These are phyloP conservation scores for Elephantulus edwardii DNA, from an alignment of 2,113 vertebrate genomes.

Conservation along the genomic window DNA sequence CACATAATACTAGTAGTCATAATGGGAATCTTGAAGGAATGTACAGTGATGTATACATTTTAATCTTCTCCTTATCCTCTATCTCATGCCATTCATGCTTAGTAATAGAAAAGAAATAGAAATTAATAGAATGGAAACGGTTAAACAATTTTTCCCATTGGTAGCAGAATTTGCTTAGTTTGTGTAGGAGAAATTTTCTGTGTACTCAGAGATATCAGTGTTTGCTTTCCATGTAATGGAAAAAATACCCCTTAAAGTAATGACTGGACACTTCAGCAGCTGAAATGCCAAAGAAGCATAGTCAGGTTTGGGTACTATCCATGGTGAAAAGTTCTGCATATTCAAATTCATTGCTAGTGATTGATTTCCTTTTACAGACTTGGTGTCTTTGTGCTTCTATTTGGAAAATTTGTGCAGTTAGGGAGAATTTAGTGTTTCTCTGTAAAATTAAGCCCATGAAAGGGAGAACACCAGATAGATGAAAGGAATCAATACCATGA, in stretches of 20 bases:
- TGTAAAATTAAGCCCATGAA: conserved; percentile 38
- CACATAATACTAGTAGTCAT: no score
- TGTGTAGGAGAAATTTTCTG: conserved; percentile 51
- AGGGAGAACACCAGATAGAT: not conserved
- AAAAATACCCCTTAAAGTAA: conserved; percentile 60
- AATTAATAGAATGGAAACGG: conserved; percentile 42
- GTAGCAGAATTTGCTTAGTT: conserved; percentile 51
- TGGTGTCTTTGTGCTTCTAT: not conserved
- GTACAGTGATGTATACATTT: not conserved
- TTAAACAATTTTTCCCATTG: not conserved
- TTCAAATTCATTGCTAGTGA: not conserved
- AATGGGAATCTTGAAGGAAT: not conserved
- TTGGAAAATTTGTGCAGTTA: conserved; percentile 6
- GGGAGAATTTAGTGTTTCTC: not conserved
- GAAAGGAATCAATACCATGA: not conserved
- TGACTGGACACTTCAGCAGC: not conserved
- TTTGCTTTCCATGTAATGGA: conserved; percentile 71
- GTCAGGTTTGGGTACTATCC: not conserved
- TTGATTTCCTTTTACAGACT: conserved; percentile 33
- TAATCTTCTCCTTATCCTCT: not conserved
- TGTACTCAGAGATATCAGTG: conserved; percentile 52
- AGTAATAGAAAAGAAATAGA: no score
- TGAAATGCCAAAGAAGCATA: conserved; percentile 17
- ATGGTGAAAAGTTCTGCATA: not conserved
- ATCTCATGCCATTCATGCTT: not conserved